A percentile compares a stretch with the other conserved stretches of the same genome.
phyloP scores from a whole-genome alignment of 2,113 vertebrate species.

The Coregonus clupeaformis region DNA sequence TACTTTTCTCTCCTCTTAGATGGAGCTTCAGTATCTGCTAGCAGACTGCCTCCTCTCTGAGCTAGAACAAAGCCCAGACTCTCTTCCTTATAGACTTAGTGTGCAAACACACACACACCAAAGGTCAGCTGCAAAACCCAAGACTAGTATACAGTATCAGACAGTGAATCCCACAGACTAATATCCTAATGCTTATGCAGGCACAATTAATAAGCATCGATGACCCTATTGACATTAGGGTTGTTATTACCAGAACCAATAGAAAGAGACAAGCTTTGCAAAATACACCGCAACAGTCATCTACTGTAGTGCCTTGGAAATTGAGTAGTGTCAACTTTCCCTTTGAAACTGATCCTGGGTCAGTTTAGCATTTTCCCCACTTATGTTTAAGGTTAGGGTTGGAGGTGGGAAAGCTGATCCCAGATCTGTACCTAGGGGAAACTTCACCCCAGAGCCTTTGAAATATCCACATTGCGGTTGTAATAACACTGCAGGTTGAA shows the following conservation, averaged over 20 bases:
- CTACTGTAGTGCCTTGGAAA: too few relatives aligned
- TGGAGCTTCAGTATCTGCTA: not conserved
- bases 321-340: too few relatives aligned
- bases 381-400: too few relatives aligned
- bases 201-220: not conserved
- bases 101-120: not conserved
- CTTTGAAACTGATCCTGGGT: too few relatives aligned
- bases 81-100: not conserved
- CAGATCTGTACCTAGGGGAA: too few relatives aligned
- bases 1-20: slow-evolving; percentile 4
- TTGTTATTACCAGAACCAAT: not conserved
- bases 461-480: not conserved
- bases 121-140: not conserved
- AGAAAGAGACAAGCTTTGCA: too few relatives aligned
- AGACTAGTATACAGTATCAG: not conserved
- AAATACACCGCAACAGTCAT: too few relatives aligned
- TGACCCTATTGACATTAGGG: not conserved
- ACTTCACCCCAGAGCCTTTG: too few relatives aligned
- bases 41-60: not conserved
- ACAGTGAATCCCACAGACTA: too few relatives aligned
- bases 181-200: not conserved
- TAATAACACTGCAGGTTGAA: not conserved
- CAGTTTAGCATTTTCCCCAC: too few relatives aligned
- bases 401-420: too few relatives aligned
- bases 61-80: slow-evolving; percentile 4